These are phyloP conservation scores for Pachypanchax playfairii DNA, from an alignment of 2,113 vertebrate species.

Conservation along the genomic window DNA sequence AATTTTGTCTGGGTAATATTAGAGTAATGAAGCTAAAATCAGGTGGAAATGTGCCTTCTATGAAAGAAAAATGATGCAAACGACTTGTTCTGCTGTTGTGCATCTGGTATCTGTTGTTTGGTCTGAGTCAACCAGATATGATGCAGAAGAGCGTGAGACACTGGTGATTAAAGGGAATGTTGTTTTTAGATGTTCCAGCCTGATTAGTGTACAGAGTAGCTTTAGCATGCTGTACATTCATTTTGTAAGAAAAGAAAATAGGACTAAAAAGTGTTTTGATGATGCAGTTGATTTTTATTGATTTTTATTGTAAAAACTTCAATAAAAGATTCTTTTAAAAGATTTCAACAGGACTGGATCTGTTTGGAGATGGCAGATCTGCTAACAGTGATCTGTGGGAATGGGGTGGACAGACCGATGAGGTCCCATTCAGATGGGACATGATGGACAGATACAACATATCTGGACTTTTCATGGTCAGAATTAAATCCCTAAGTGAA, in stretches of 20 bases:
- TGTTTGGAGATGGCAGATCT: no score
- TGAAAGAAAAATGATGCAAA: neutral
- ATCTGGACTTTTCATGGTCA: neutral
- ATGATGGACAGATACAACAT: neutral
- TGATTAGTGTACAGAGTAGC: constrained; percentile 73
- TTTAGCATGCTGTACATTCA: constrained; percentile 71
- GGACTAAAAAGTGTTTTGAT: constrained; percentile 87
- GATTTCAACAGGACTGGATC: no score
- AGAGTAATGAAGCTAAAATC: no score
- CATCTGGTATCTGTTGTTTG: constrained; percentile 1
- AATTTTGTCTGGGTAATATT: neutral
- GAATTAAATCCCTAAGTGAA: constrained; percentile 8
- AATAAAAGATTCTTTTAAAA: no score
- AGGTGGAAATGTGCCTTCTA: neutral
- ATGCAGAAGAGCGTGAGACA: neutral
- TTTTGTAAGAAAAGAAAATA: constrained; percentile 89
- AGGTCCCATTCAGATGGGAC: no score
- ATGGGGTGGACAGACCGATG: no score
- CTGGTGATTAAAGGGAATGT: constrained; percentile 34
- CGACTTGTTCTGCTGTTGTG: neutral
- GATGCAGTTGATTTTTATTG: constrained; percentile 87
- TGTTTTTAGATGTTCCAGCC: constrained; percentile 55
- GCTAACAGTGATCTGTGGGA: no score
- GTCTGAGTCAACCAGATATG: constrained; percentile 2
- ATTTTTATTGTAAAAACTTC: constrained; percentile 86